Evolutionary conservation across 2,797 vertebrate genomes (phyloP), one percentile per base, ranked within the genome.

Genomic region (Molossus molossus): DNA sequence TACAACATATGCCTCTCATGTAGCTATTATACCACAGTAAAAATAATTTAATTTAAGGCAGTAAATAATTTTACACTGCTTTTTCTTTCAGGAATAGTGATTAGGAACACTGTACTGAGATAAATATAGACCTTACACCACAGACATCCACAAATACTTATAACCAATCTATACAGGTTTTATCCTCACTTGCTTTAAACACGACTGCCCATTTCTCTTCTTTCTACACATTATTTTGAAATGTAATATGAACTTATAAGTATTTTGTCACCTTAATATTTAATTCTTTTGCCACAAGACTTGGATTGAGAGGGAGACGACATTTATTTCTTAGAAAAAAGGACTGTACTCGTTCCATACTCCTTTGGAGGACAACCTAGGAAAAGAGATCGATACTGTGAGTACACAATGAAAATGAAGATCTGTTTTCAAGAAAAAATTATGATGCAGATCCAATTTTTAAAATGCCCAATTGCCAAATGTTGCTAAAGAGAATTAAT

Each of bases 271-370:
- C 99, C 99, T 99, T 99, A 95, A 99, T 94, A 97, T 99, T 99
- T 57, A 99, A 98, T 90, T 99, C 99, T 96, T 99, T 99, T 95
- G 99, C 99, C 97, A 99, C 99, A 91, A 99, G 98, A 96, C 99
- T 99, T 95, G 99, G 99, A 97, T 99, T 99, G 89, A 99, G 99
- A 73, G 99, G 99, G 70, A 99, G 98, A 81, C 99, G 98, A 85
- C 99, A 99, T 96, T 98, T 99, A 97, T 99, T 99, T 98, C 98
- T 99, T 98, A 99, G 98, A 98, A 99, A 99, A 97, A 99, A 99
- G 64, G 99, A 99, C 97, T 99, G 99, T 55, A 99, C 98, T 37
- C 98, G 99, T 97, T 99, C 99, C 97, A 99, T 99, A 25, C 99
- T 99, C 83, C 99, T 99, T 97, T 99, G 99, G 70, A 99, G 98